Evolutionary conservation across 92 coral and sea anemone genomes (phyloP).

Genomic region (Pocillopora meandrina): DNA sequence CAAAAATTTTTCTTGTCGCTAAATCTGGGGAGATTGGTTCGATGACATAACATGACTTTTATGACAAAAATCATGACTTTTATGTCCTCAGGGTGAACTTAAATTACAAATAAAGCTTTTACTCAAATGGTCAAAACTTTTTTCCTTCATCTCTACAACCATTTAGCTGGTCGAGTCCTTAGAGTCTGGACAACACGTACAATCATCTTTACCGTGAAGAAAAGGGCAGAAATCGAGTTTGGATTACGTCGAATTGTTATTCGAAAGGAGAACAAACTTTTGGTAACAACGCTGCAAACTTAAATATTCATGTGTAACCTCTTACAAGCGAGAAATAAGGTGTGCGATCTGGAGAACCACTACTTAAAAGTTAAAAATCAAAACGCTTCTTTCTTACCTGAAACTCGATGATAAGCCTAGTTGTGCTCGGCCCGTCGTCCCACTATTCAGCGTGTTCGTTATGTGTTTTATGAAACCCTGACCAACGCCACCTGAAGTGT

Average conservation of each 20-base stretch:
- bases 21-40: background rate
- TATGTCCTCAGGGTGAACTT: background rate
- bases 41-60: background rate
- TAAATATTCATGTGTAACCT: background rate
- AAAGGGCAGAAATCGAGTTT: background rate
- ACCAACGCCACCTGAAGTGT: conserved; percentile 42
- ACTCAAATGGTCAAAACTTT: conserved; percentile 12
- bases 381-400: conserved; percentile 18
- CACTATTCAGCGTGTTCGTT: background rate
- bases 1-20: background rate
- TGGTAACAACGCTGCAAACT: conserved; percentile 12
- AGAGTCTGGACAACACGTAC: background rate
- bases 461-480: conserved; percentile 4
- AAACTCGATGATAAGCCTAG: background rate
- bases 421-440: background rate
- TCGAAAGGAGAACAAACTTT: conserved; percentile 10
- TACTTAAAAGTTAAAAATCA: conserved; percentile 1
- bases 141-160: conserved; percentile 23
- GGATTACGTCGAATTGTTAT: background rate
- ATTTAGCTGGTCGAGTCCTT: conserved; percentile 18
- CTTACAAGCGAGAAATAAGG: background rate
- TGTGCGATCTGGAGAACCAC: background rate
- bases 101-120: background rate
- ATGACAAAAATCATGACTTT: background rate
- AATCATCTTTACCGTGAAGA: background rate